Percentiles rank a stretch among this genome's conserved stretches.
Conservation (phyloP, 2,797 vertebrate genomes). For the Carcharodon carcharias region DNA sequence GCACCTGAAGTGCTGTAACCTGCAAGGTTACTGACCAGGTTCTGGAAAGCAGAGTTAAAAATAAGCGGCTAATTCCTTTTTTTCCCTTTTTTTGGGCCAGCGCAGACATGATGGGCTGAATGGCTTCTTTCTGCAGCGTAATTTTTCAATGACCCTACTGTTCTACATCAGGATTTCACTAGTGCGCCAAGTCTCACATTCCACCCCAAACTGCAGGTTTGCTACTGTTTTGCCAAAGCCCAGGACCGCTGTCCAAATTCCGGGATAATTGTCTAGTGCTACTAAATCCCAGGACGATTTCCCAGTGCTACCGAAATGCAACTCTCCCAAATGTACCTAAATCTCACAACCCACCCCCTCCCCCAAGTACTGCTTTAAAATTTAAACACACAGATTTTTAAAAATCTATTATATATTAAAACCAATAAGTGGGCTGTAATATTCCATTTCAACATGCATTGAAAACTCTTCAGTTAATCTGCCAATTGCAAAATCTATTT, state of each 20-base stretch:
- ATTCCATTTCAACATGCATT: neutral
- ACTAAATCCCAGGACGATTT: neutral
- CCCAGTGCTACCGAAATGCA: neutral
- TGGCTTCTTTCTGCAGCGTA: too few species aligned
- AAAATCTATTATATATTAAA: neutral
- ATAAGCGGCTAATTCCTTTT: too few species aligned
- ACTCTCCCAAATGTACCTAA: neutral
- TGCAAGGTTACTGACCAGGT: too few species aligned
- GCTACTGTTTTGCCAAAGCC: neutral
- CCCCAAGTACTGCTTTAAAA: neutral
- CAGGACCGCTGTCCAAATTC: neutral
- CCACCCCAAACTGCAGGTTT: neutral
- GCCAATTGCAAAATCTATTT: neutral
- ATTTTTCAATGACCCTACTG: too few species aligned
- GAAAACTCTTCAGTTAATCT: neutral
- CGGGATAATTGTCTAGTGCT: neutral
- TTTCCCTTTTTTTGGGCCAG: too few species aligned
- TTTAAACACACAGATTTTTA: neutral
- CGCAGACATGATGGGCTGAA: too few species aligned
- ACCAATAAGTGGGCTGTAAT: neutral
- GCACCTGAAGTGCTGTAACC: too few species aligned
- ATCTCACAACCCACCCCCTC: neutral
- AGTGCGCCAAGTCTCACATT: too few species aligned
- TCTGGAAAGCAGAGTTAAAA: too few species aligned
- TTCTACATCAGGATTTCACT: too few species aligned